Evolutionary conservation across 2,113 vertebrate genomes (phyloP), one percentile per base, ranked within the genome.

Genomic region (Meles meles): DNA sequence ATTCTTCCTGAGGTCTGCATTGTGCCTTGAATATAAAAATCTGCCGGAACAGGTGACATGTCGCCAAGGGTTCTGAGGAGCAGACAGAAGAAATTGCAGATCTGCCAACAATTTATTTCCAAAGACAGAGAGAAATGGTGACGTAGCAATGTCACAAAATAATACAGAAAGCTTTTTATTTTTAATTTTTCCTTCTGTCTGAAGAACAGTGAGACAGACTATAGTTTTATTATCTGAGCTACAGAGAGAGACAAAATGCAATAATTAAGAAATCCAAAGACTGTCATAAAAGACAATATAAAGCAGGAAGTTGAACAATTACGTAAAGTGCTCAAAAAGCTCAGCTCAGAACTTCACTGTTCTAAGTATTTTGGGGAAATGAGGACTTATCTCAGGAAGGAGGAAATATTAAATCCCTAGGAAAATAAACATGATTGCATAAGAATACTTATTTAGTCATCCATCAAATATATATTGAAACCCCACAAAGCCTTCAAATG

Each of bases 11-110:
- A 97, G 92, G 71, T 96, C 80, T 81, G 92, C 82, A 97, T 83
- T 94, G 95, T 96, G 95, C 94, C 94, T 88, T 95, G 97, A 97
- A 98, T 98, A 94, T 96, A 90, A 98, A 98, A 96, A 82, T 97
- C 84, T 67, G 10, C 71, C n/a, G 71, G 84, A 97, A 90, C 88
- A 96, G 96, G 97, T 96, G 95, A 97, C 96, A 88, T 42, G 81
- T 93, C 92, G 95, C 95, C 92, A 96, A 81, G 71, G 71, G 94
- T 97, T 96, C 94, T 67, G 37, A 85, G 65, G 65, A 97, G 81
- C 90, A 96, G 90, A 95, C 96, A 93, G 92, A 94, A 98, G 88
- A 97, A 97, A 96, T 69, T 93, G 88, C 81, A 88, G 80, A 88
- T 95, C 96, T 93, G 94, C 96, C 90, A 93, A 95, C 90, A 94